phyloP scores from a whole-genome alignment of 2,797 vertebrate species.

The Acrocephalus scirpaceus region DNA sequence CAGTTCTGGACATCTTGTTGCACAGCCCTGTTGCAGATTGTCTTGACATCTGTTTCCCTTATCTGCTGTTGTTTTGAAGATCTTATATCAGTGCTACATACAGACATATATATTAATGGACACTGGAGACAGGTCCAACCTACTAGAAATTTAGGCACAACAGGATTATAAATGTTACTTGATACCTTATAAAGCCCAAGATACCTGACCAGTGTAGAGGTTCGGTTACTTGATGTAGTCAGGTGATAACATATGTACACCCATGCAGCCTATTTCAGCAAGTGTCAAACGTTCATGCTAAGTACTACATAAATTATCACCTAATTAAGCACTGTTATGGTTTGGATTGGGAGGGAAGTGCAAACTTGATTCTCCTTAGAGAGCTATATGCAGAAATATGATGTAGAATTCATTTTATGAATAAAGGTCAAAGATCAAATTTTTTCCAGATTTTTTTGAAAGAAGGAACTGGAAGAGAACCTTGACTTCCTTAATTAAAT shows the following conservation, averaged over 20 bases:
- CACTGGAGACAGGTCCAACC: conserved; percentile 61
- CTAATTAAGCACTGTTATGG: conserved; percentile 80
- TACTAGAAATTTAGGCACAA: conserved; percentile 68
- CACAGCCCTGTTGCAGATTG: neutral
- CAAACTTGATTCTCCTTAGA: conserved; percentile 82
- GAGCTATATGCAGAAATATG: conserved; percentile 79
- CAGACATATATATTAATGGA: conserved; percentile 53
- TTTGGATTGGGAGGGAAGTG: conserved; percentile 73
- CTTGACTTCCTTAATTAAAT: conserved; percentile 43
- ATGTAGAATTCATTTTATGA: conserved; percentile 78
- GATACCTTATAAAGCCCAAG: conserved; percentile 76
- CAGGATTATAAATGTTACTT: conserved; percentile 71
- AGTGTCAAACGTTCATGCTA: conserved; percentile 80
- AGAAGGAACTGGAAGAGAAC: conserved; percentile 26
- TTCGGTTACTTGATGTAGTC: conserved; percentile 72
- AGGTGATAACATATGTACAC: conserved; percentile 78
- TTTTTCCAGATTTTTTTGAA: conserved; percentile 33
- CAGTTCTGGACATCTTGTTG: neutral
- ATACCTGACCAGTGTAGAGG: conserved; percentile 58
- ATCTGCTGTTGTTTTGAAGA: conserved; percentile 59
- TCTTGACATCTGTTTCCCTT: conserved; percentile 56
- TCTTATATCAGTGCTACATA: conserved; percentile 5
- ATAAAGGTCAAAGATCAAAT: conserved; percentile 74
- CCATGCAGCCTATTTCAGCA: conserved; percentile 70
- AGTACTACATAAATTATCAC: conserved; percentile 85